phyloP scores from a whole-genome alignment of 2,888 invertebrate species.

The Acleris holmiana region DNA sequence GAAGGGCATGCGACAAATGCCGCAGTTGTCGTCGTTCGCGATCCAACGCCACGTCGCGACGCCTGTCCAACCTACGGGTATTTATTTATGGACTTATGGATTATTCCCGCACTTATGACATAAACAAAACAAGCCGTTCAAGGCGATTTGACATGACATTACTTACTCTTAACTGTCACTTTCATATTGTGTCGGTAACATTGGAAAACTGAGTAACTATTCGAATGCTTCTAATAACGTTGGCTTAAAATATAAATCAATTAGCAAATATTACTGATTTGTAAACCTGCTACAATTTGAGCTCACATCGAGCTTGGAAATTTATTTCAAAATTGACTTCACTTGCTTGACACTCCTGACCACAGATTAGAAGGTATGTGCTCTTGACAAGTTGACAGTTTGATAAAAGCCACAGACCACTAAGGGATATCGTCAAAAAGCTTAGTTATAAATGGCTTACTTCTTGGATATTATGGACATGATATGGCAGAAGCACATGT shows the following conservation, averaged over 20 bases:
- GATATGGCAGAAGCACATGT: too few species aligned
- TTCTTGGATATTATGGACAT: too few species aligned
- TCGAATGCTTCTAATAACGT: neutral
- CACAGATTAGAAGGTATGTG: too few species aligned
- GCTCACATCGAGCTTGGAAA: too few species aligned
- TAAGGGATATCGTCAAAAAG: too few species aligned
- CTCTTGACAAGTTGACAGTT: too few species aligned
- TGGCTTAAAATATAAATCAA: neutral
- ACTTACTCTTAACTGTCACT: conserved; percentile 86
- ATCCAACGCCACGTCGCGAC: conserved; percentile 99
- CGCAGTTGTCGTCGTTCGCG: conserved; percentile 99
- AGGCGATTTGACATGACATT: conserved; percentile 8
- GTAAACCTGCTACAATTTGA: too few species aligned
- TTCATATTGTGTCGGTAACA: conserved; percentile 75
- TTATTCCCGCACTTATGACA: conserved; percentile 17
- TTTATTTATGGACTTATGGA: conserved; percentile 16
- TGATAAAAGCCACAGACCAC: too few species aligned
- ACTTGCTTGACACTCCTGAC: too few species aligned
- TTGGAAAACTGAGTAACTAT: conserved; percentile 22
- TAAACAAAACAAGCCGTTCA: conserved; percentile 19
- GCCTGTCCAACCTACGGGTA: conserved; percentile 91
- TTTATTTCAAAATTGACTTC: too few species aligned
- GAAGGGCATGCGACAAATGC: conserved; percentile 99
- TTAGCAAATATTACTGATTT: too few species aligned
- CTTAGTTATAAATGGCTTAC: too few species aligned